Evolutionary conservation across 2,113 vertebrate genomes (phyloP).

Genomic region (Carettochelys insculpta): DNA sequence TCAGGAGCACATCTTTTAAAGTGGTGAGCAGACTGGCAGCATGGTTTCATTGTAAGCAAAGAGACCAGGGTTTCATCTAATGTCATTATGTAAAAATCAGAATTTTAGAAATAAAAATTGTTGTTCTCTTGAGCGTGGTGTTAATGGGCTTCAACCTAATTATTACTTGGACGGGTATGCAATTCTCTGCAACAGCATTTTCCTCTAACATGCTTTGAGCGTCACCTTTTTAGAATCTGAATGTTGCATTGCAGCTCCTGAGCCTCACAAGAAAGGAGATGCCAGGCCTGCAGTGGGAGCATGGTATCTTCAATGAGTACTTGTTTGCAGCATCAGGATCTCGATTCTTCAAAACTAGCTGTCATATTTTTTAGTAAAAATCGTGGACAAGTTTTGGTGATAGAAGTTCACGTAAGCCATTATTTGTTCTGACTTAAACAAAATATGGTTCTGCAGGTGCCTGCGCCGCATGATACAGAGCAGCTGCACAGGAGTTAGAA

Average conservation of each 20-base stretch:
- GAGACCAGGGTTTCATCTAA: neutral
- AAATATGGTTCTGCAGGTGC: too few relatives aligned
- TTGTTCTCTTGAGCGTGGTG: neutral
- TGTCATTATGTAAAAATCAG: neutral
- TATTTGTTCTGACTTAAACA: too few relatives aligned
- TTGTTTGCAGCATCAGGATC: neutral
- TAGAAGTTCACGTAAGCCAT: too few relatives aligned
- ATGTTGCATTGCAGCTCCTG: neutral
- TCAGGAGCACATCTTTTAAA: neutral
- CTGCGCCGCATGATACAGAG: too few relatives aligned
- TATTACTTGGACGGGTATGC: neutral
- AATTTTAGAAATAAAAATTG: neutral
- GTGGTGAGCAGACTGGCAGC: neutral
- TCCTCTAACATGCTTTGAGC: neutral
- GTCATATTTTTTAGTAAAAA: too few relatives aligned
- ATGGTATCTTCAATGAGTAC: neutral
- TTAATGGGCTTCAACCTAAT: neutral
- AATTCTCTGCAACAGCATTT: neutral
- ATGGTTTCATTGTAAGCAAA: neutral
- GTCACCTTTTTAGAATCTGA: rapidly evolving
- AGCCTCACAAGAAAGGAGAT: neutral
- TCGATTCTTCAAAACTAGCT: neutral
- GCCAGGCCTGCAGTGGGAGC: neutral
- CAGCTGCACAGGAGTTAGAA: too few relatives aligned
- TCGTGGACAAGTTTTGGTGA: too few relatives aligned